Base-by-base conservation (phyloP, 2,797 vertebrate species). In the Mastacembelus armatus region DNA sequence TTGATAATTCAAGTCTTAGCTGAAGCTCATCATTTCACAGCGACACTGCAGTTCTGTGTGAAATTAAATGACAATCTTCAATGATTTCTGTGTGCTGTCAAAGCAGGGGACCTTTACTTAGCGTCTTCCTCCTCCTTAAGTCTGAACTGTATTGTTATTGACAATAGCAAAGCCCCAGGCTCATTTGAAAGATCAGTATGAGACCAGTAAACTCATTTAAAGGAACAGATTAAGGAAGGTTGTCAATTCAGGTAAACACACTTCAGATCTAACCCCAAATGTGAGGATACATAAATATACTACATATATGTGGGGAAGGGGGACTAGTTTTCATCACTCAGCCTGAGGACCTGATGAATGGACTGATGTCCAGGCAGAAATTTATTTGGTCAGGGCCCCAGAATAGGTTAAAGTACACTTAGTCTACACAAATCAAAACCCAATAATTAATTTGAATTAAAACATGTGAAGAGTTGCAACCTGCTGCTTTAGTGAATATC, bases 11-110 rank as follows among this genome's bases (percentile, higher is more conserved):
- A 21, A n/a, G 42, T 35, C 56, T 42, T 4, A 10, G 47, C 58
- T 44, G 7, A 2, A 48, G 56, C 74, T 72, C 33, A 24, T 60
- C 38, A 52, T 47, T 44, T 45, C 38, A 52, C 33, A 29, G 51
- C 43, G 26, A 35, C 12, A 3, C 38, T 50, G 33, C n/a, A n/a
- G n/a, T n/a, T n/a, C n/a, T n/a, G 61, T 68, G 63, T 39, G 19
- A 29, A 54, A 52, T 18, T 29, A 32, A 12, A 11, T 11, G 30
- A 49, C 26, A 52, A 29, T n/a, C 29, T 44, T 62, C 6, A 39
- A 24, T 39, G 38, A 58, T 40, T 15, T n/a, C 3, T 38, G 10
- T 58, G 29, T 26, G 39, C n/a, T 48, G 27, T 39, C 32, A 18
- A 3, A 69, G 54, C 32, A 32, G 11, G 19, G 15, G 54, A 15